These are phyloP conservation scores for Phaethornis superciliosus DNA, from an alignment of 2,113 vertebrate species.

Conservation along the genomic window DNA sequence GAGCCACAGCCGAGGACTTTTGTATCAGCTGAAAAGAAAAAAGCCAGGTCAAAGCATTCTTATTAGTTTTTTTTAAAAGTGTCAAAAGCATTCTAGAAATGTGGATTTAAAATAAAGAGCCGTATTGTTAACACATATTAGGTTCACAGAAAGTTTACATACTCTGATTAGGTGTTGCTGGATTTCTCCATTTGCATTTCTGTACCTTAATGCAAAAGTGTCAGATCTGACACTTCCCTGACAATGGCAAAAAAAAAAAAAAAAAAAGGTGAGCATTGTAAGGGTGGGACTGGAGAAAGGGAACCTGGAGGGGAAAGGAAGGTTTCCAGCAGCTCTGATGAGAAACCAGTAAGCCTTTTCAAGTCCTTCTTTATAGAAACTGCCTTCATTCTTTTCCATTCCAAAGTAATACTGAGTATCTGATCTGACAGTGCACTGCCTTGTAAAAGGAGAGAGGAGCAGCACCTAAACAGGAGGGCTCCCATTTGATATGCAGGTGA, in stretches of 20 bases:
- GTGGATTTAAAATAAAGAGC: no score
- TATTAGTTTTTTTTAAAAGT: not conserved
- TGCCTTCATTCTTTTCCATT: slow-evolving; percentile 57
- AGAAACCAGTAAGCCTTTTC: slow-evolving; percentile 38
- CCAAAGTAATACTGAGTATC: slow-evolving; percentile 43
- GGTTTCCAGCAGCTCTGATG: slow-evolving; percentile 51
- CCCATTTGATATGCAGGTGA: slow-evolving; percentile 3
- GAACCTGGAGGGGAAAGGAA: not conserved
- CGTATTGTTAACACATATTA: no score
- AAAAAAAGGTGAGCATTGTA: slow-evolving; percentile 22
- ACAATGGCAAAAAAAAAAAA: slow-evolving; percentile 61
- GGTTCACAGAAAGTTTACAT: slow-evolving; percentile 52
- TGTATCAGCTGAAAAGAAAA: not conserved
- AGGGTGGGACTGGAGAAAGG: not conserved
- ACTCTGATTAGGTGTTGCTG: slow-evolving; percentile 48
- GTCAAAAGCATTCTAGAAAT: slow-evolving; percentile 15
- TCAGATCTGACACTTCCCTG: slow-evolving; percentile 49
- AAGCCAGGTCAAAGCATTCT: not conserved
- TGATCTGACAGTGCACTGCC: slow-evolving; percentile 12
- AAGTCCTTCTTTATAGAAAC: slow-evolving; percentile 6
- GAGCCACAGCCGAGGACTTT: not conserved
- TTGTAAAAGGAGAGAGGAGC: slow-evolving; percentile 10
- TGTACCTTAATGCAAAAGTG: slow-evolving; percentile 57
- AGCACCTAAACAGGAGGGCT: not conserved
- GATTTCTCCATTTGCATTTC: slow-evolving; percentile 62